Percentiles rank a stretch among this genome's conserved stretches.
Conservation (phyloP, 2,888 invertebrate species). For the Tinea semifulvella region DNA sequence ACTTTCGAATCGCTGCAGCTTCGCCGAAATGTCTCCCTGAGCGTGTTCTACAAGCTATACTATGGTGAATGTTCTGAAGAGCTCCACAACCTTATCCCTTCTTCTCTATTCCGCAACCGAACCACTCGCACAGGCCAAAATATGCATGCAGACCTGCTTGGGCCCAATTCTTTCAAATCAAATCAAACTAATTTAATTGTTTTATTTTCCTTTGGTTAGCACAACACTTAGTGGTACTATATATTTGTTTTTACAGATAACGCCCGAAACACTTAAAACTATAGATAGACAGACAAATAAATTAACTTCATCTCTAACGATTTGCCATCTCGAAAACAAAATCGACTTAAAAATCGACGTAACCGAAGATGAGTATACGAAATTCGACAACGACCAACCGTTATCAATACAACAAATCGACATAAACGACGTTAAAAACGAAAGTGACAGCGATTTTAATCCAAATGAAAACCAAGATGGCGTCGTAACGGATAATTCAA, state of each 20-base stretch:
- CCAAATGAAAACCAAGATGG: neutral
- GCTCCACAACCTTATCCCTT: too few species aligned
- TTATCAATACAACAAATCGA: slow-evolving; percentile 11
- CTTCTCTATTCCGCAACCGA: too few species aligned
- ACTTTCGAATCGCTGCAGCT: too few species aligned
- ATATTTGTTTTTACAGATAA: slow-evolving; percentile 32
- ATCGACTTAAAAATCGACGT: slow-evolving; percentile 24
- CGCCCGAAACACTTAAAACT: slow-evolving; percentile 29
- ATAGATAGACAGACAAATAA: slow-evolving; percentile 32
- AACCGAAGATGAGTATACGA: slow-evolving; percentile 25
- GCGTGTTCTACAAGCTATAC: too few species aligned
- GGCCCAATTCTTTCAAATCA: too few species aligned
- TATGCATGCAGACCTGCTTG: too few species aligned
- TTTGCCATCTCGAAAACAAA: slow-evolving; percentile 25
- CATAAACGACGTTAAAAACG: slow-evolving; percentile 15
- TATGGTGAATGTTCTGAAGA: too few species aligned
- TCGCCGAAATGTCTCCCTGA: too few species aligned
- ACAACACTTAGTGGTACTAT: too few species aligned
- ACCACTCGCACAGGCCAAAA: too few species aligned
- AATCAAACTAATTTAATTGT: too few species aligned
- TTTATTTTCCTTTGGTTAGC: too few species aligned
- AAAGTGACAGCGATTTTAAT: slow-evolving; percentile 10
- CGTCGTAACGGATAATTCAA: neutral
- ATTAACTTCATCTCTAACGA: slow-evolving; percentile 24
- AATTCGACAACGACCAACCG: slow-evolving; percentile 16